Evolutionary conservation across 2,113 vertebrate genomes (phyloP), one percentile per base, ranked within the genome.

Genomic region (Caretta caretta): DNA sequence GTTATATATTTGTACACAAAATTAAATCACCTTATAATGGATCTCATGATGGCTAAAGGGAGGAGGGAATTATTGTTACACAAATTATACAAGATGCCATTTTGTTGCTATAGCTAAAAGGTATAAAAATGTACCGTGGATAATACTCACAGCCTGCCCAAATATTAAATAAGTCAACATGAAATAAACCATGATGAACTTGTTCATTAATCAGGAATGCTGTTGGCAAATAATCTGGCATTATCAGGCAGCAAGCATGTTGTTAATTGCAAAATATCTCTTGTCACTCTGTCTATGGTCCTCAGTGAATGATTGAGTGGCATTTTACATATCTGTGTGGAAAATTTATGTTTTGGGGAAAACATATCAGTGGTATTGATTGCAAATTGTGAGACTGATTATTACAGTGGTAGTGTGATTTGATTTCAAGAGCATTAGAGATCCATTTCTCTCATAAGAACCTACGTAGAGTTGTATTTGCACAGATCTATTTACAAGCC

Each of bases 201-300:
- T 9, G 0, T 57, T 94, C 31, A 95, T 3, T 46, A 88, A 8
- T 57, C 31, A 65, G 78, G 13, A 75, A 95, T 92, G 57, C 24
- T 89, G 17, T 25, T 78, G 13, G 11, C 2, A 91, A 83, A 3
- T 20, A 5, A 75, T 38, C 38, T 24, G 38, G 20, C 22, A 75
- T 42, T 75, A 24, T 42, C 20, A 42, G 38, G 72, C n/a, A 75
- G 20, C 4, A 11, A 5, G 3, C 1, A 65, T 57, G 85, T 96
- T 57, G 85, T 96, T 79, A 48, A 87, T 85, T 62, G 72, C 16
- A 87, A 6, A 50, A 50, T 3, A 76, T 59, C 93, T 93, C n/a
- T 94, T 0, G 0, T 57, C 14, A 17, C 31, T 65, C 16, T 76
- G 27, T 49, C 54, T 89, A 48, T 19, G 78, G 12, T 57, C 2